Base-by-base conservation (phyloP, 1,140 invertebrate species). In the Scylla paramamosain region DNA sequence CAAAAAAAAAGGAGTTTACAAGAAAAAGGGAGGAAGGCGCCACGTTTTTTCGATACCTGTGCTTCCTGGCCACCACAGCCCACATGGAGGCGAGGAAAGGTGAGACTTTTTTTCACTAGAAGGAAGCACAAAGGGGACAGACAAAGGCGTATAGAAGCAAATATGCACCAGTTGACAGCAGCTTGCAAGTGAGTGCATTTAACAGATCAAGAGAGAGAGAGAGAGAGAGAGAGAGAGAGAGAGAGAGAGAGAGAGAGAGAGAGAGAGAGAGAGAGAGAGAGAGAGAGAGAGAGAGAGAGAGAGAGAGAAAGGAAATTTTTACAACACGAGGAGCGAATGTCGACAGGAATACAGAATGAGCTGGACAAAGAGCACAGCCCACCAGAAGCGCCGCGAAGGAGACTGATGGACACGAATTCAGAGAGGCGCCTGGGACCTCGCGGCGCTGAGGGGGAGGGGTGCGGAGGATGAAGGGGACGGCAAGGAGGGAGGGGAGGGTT, bases 251-350 rank as follows among this genome's bases (percentile, higher is more conserved):
- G 91, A 92, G 91, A 92, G 91, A 92, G 91, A 92, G 77, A 92
- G 91, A 92, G 91, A 92, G 91, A 92, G 91, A 92, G 91, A 92
- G 91, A 92, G 91, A 92, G 91, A 92, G 91, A 92, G 91, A 92
- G 67, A 83, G 67, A 83, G 67, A 92, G 91, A 92, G 91, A 92
- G 67, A 83, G 67, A 83, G 67, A 92, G 91, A 92, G 91, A 92
- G 67, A 83, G 67, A 83, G 67, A 92, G 91, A 92, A 52, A 92
- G 91, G 77, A 46, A 39, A 29, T 32, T 32, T 31, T 48, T 16
- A 91, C 39, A 91, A 88, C 86, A 46, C 45, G 86, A 45, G 12
- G 45, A 88, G 31, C 32, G 45, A 88, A 88, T 88, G 45, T 45
- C 31, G 86, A 88, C 45, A 88, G 16, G 45, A 88, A 88, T 88